Base-by-base conservation (phyloP, 2,888 invertebrate species). In the Xanthia icteritia region DNA sequence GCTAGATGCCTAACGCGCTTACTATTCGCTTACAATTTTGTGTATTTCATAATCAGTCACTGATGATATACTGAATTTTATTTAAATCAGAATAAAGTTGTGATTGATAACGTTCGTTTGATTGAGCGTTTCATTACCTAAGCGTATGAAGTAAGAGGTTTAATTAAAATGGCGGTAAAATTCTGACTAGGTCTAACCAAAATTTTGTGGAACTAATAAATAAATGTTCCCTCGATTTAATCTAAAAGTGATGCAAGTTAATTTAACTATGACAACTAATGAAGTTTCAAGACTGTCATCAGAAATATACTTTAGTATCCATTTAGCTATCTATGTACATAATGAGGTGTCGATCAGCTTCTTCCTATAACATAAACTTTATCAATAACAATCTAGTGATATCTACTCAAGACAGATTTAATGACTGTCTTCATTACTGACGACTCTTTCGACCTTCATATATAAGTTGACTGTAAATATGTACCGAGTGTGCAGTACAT, bases 1-100 rank as follows among this genome's bases (percentile, higher is more conserved):
- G 93, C 91, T 83, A 86, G 79, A 77, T 80, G 76, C 76, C 77
- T 83, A 83, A 81, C 66, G 63, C 72, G 78, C 75, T 79, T 73
- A 82, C 82, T 84, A 78, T 77, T 85, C 78, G 77, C 71, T 73
- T 64, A 77, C 23, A 82, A 81, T 83, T 84, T 83, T 82, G 27
- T 51, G 39, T 77, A 77, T 77, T 87, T 82, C 85, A 78, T 78
- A 81, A 86, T 75, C 75, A 73, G 65, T 27, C 17, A 63, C 45
- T n/a, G 70, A 72, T 76, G 48, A 51, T 73, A 51, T 27, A 74
- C 36, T 58, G 31, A 54, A 64, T 73, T 72, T 31, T 63, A 76
- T 64, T 63, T 77, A 15, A 64, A 64, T 48, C 48, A 60, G 54
- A 51, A 61, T 69, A 66, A 69, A 69, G 61, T 74, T 61, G 31